Conservation (phyloP, 1,140 invertebrate species). For the Goniozus legneri region DNA sequence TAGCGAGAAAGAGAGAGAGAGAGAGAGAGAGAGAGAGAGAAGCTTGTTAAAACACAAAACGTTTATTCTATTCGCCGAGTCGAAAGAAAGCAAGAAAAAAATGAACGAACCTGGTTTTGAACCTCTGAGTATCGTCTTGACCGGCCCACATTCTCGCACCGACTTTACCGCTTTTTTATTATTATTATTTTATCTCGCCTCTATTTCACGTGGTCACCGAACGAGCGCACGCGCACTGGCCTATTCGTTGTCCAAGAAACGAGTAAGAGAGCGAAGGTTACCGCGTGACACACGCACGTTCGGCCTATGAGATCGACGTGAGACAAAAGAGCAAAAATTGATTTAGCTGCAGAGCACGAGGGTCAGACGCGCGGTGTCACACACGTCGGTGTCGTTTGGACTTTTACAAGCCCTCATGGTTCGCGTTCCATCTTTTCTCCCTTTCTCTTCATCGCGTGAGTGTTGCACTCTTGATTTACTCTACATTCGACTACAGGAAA, state of each 20-base stretch:
- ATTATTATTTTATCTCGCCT: background rate
- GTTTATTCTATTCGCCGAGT: no score
- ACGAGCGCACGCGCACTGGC: background rate
- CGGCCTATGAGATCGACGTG: background rate
- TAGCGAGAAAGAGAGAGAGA: no score
- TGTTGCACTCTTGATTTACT: no score
- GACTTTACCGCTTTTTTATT: background rate
- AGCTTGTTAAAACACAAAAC: background rate
- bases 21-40: background rate
- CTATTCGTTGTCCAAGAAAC: background rate
- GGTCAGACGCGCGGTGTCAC: no score
- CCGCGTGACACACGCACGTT: conserved; percentile 4
- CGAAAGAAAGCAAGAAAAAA: no score
- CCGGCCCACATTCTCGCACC: conserved; percentile 41
- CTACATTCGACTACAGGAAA: no score
- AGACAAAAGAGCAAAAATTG: no score
- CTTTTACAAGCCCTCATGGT: no score
- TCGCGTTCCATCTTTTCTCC: no score
- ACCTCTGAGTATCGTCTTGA: conserved; percentile 43
- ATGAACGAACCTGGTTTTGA: conserved; percentile 42
- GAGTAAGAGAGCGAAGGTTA: background rate
- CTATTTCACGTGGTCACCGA: background rate
- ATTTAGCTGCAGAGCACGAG: no score
- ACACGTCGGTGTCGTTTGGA: no score
- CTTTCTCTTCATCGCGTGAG: no score